Evolutionary conservation across 92 coral and sea anemone genomes (phyloP), one percentile per base, ranked within the genome.

Genomic region (Porites cylindrica): DNA sequence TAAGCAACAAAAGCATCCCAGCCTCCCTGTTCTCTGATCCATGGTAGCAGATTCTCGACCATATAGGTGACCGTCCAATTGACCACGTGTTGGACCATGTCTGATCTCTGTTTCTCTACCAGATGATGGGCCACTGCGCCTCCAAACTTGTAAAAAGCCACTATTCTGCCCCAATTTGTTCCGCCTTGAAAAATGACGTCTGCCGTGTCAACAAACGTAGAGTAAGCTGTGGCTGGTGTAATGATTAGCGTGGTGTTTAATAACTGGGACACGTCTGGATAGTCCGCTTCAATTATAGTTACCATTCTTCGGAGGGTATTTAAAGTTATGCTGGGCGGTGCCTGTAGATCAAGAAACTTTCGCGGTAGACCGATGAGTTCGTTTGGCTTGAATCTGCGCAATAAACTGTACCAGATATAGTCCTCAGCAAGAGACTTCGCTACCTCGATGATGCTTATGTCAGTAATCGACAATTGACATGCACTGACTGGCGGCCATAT

Each of bases 101-200:
- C 98, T 77, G 95, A 95, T 52, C 94, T 94, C 79, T 94, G 94
- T 68, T 88, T 92, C 82, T 95, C 97, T 21, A 97, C 94, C 88
- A 95, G 95, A 85, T 97, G 97, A 76, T 97, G 98, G 52, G 97
- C 99, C 62, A 97, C 96, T 50, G 93, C 99, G 51, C 99, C 99
- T 7, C 97, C 93, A 78, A 97, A 97, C 29, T 97, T 95, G 83
- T 91, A 95, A 86, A 97, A 85, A 76, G 99, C 98, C 72, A 97
- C 99, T 70, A 97, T 94, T 47, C 99, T 85, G 66, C 99, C 99
- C 99, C 99, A 97, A 82, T 97, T 97, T 70, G 91, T 91, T 75
- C 95, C 99, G 58, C 90, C 91, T 86, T 92, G 94, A 75, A 97
- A 97, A 73, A 97, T 93, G 90, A 95, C 98, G 77, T 95, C 87